phyloP scores from a whole-genome alignment of 2,113 vertebrate species.

The Thalassoma bifasciatum region DNA sequence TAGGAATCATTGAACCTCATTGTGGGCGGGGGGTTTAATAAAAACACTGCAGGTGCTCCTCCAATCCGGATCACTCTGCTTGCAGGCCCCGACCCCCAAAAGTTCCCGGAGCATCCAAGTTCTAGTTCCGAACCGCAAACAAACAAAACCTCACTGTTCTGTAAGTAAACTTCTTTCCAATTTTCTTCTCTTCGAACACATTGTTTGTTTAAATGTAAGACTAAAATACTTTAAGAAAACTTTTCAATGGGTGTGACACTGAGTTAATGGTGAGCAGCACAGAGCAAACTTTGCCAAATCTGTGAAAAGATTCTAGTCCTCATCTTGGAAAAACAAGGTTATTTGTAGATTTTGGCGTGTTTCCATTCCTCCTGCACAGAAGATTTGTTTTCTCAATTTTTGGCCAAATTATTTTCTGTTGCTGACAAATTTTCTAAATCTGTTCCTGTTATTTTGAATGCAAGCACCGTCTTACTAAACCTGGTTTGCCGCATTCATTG shows the following conservation, averaged over 20 bases:
- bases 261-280: too few species aligned
- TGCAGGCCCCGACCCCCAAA: too few species aligned
- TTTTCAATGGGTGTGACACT: too few species aligned
- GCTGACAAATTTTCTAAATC: conserved; percentile 30
- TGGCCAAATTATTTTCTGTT: conserved; percentile 23
- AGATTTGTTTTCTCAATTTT: conserved; percentile 29
- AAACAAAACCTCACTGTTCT: too few species aligned
- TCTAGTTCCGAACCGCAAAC: too few species aligned
- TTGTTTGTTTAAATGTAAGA: background rate
- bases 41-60: too few species aligned
- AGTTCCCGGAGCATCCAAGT: too few species aligned
- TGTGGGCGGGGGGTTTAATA: too few species aligned
- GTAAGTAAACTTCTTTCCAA: background rate
- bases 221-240: too few species aligned
- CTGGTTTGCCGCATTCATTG: conserved; percentile 9
- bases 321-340: background rate
- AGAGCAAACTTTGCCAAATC: background rate
- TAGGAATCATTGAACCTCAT: too few species aligned
- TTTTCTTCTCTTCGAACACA: too few species aligned
- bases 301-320: conserved; percentile 1
- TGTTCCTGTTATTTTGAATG: conserved; percentile 13
- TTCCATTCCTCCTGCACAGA: conserved; percentile 5
- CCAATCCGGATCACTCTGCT: too few species aligned
- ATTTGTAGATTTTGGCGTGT: conserved; percentile 24
- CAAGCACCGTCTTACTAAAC: background rate